phyloP scores from a whole-genome alignment of 2,797 vertebrate genomes.

The Parotocinclus haroldoi region DNA sequence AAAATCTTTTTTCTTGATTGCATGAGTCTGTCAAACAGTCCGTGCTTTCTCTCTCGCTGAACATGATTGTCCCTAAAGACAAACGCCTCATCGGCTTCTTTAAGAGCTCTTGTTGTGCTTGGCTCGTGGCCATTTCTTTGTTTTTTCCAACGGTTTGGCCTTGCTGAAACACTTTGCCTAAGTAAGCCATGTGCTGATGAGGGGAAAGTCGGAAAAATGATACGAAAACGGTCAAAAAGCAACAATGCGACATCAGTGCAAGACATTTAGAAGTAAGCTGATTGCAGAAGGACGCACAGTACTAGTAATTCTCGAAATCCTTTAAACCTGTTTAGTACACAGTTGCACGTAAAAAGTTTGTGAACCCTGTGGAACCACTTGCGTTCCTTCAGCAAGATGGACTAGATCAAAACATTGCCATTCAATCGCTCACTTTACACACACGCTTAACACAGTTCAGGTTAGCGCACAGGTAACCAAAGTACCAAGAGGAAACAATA shows the following conservation, averaged over 20 bases:
- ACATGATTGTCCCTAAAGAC: constrained; percentile 79
- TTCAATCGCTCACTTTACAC: no score
- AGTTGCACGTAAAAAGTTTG: not conserved
- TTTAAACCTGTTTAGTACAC: constrained; percentile 27
- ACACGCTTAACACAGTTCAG: no score
- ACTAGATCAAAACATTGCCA: no score
- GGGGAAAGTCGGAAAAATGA: constrained; percentile 10
- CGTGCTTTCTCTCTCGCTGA: constrained; percentile 68
- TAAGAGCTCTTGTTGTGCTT: constrained; percentile 16
- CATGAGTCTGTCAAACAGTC: constrained; percentile 60
- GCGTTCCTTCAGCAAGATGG: no score
- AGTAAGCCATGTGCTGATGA: constrained; percentile 30
- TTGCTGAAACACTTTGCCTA: constrained; percentile 28
- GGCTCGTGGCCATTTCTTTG: constrained; percentile 25
- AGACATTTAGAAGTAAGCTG: constrained; percentile 44
- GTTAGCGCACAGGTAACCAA: no score
- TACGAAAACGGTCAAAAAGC: constrained; percentile 63
- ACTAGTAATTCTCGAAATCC: constrained; percentile 52
- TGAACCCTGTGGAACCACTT: no score
- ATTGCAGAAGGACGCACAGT: constrained; percentile 50
- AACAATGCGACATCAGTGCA: constrained; percentile 62
- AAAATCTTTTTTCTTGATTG: constrained; percentile 55
- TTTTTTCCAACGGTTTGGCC: constrained; percentile 61
- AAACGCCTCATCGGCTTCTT: constrained; percentile 50
- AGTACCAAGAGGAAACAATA: no score